These are phyloP conservation scores for Rhea americana DNA, from an alignment of 2,113 vertebrate species.

Conservation along the genomic window DNA sequence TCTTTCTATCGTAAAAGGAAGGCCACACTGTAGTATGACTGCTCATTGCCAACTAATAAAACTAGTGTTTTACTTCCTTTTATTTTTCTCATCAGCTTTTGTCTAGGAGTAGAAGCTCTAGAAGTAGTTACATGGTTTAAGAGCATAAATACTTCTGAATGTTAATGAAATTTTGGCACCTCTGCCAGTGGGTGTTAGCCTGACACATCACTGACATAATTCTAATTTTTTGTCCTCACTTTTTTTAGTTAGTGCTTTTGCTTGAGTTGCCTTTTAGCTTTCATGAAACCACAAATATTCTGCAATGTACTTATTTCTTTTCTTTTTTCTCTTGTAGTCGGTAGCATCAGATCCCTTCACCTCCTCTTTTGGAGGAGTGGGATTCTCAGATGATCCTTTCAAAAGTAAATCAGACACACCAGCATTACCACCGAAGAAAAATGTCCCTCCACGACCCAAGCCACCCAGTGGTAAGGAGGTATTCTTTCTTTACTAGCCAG, in stretches of 20 bases:
- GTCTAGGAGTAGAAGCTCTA: not conserved
- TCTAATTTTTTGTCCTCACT: not conserved
- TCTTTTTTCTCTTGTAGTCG: constrained; percentile 62
- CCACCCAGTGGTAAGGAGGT: constrained; percentile 91
- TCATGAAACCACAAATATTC: not conserved
- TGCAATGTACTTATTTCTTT: not conserved
- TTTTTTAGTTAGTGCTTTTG: not conserved
- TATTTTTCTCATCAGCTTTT: not conserved
- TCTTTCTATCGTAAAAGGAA: not conserved
- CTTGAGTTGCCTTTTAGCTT: not conserved
- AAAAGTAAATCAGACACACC: constrained; percentile 91
- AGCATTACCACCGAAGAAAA: constrained; percentile 94
- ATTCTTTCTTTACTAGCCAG: not conserved
- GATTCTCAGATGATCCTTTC: constrained; percentile 92
- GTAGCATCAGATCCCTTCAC: constrained; percentile 73
- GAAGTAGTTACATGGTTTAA: not conserved
- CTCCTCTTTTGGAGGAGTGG: constrained; percentile 76
- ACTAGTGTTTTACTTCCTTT: constrained; percentile 30
- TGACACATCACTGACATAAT: not conserved
- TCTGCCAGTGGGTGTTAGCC: not conserved
- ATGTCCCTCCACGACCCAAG: constrained; percentile 90
- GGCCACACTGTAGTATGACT: not conserved
- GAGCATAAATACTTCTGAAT: not conserved
- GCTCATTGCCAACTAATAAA: not conserved
- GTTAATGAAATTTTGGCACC: not conserved